These are phyloP conservation scores for Malurus melanocephalus DNA, from an alignment of 2,113 vertebrate genomes.

Conservation along the genomic window DNA sequence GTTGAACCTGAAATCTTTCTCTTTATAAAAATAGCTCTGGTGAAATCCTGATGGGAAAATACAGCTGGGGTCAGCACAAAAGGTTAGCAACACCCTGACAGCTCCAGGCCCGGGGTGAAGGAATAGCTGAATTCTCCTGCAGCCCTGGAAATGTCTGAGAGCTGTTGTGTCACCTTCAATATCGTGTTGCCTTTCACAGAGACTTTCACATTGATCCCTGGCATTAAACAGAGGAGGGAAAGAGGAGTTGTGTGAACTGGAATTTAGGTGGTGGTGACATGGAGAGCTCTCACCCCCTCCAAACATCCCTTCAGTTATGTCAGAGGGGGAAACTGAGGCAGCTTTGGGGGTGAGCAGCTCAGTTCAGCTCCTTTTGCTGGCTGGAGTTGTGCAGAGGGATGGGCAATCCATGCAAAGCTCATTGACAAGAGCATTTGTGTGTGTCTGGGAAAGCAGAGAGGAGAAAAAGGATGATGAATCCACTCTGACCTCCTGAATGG, in stretches of 20 bases:
- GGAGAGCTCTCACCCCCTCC: not conserved
- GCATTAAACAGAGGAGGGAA: not conserved
- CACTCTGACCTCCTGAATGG: constrained; percentile 29
- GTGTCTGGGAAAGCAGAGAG: not conserved
- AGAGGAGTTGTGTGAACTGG: not conserved
- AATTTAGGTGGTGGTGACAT: not conserved
- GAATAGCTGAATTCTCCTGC: not conserved
- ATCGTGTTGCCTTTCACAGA: not conserved
- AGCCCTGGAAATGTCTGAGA: not conserved
- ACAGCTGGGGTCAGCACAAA: not conserved
- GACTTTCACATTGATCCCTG: not conserved
- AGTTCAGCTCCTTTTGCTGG: not conserved
- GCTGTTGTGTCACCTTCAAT: constrained; percentile 23
- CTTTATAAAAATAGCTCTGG: not conserved
- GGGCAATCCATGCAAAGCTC: accelerated
- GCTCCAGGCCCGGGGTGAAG: not conserved
- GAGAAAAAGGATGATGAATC: not conserved
- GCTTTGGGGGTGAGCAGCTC: not conserved
- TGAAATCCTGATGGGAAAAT: not conserved
- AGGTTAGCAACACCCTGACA: constrained; percentile 7
- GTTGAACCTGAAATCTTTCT: not conserved
- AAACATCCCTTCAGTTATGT: not conserved
- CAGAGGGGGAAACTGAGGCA: not conserved
- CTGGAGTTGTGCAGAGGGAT: not conserved
- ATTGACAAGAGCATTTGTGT: not conserved